Evolutionary conservation across 1,140 invertebrate species (phyloP).

Genomic region (Sycobia sp.): DNA sequence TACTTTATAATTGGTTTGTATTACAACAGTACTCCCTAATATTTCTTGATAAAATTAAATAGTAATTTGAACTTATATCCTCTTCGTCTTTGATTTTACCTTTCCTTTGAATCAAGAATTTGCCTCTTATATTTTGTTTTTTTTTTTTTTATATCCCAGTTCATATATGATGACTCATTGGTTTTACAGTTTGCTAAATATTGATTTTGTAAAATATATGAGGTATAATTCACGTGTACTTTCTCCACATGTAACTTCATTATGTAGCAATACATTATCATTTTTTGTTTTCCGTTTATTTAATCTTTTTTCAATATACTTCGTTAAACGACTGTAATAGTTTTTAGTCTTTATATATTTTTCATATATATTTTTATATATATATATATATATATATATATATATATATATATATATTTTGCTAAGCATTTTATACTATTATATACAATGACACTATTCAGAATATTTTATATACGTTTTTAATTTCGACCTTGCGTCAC

Average conservation of each 20-base stretch:
- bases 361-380: conserved; percentile 5
- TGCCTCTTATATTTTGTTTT: neutral
- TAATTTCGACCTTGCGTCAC: conserved; percentile 24
- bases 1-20: conserved; percentile 15
- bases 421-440: conserved; percentile 55
- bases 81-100: conserved; percentile 1
- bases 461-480: conserved; percentile 27
- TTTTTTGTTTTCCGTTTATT: conserved; percentile 13
- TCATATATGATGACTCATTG: conserved; percentile 30
- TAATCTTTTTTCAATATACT: conserved; percentile 35
- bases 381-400: conserved; percentile 21
- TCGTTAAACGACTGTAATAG: conserved; percentile 47
- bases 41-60: conserved; percentile 11
- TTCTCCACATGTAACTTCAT: neutral
- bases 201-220: conserved; percentile 27
- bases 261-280: conserved; percentile 12
- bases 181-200: conserved; percentile 28
- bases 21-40: conserved; percentile 31
- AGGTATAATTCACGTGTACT: conserved; percentile 1
- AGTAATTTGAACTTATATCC: neutral
- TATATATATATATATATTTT: conserved; percentile 34
- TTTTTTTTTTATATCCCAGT: conserved; percentile 35
- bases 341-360: conserved; percentile 32
- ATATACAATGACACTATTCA: conserved; percentile 59
- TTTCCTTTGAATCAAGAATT: conserved; percentile 3